A percentile compares a stretch with the other conserved stretches of the same genome.
These are phyloP conservation scores for Coelinius sp. DNA, from an alignment of 2,888 invertebrate genomes.

Conservation along the genomic window DNA sequence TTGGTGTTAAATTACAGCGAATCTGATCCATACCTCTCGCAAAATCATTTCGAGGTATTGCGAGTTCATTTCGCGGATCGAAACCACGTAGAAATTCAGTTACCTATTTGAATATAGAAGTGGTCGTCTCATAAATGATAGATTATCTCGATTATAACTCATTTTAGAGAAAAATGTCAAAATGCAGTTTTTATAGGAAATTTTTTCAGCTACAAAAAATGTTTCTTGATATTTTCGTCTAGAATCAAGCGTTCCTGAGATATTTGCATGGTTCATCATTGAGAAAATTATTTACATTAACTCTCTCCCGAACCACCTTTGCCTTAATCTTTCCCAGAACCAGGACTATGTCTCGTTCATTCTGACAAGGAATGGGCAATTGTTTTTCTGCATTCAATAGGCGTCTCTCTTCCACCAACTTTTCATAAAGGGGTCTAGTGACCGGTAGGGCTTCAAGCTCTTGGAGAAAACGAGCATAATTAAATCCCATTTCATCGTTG, in stretches of 20 bases:
- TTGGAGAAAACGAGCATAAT: slow-evolving; percentile 79
- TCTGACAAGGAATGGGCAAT: slow-evolving; percentile 59
- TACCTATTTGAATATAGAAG: no score
- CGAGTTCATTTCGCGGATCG: slow-evolving; percentile 77
- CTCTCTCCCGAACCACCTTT: slow-evolving; percentile 79
- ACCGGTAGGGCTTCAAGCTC: slow-evolving; percentile 74
- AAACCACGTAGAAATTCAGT: slow-evolving; percentile 79
- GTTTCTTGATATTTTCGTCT: no score
- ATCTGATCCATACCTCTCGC: slow-evolving; percentile 79
- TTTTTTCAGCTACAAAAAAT: no score
- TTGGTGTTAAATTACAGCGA: slow-evolving; percentile 77
- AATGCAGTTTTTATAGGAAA: no score
- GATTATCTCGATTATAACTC: no score
- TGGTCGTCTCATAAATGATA: no score
- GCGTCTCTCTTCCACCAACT: slow-evolving; percentile 67
- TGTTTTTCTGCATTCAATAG: slow-evolving; percentile 65
- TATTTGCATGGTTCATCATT: neutral
- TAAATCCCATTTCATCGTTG: slow-evolving; percentile 83
- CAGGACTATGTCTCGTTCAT: slow-evolving; percentile 78
- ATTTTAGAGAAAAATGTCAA: no score
- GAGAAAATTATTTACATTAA: slow-evolving; percentile 63
- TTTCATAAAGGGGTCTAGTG: slow-evolving; percentile 68
- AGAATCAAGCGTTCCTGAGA: no score
- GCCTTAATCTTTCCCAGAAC: slow-evolving; percentile 84
- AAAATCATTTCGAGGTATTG: slow-evolving; percentile 79